These are phyloP conservation scores for Falco novaeseelandiae DNA, from an alignment of 2,797 vertebrate genomes.

Conservation along the genomic window DNA sequence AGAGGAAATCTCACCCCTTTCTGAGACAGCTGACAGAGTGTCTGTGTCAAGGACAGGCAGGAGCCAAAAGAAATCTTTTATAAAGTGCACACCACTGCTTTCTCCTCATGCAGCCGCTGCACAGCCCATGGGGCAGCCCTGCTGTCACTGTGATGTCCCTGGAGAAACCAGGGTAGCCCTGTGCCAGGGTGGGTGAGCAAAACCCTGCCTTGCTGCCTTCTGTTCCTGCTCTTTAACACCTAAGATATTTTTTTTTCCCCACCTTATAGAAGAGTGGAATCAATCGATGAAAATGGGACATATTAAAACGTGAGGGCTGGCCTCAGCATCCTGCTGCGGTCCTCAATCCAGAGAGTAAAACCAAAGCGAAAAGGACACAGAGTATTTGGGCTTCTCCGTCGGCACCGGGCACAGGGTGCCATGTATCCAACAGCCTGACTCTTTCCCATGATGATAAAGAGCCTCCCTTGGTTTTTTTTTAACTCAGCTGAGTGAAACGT, in stretches of 20 bases:
- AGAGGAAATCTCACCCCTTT: neutral
- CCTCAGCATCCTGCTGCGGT: neutral
- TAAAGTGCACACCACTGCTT: neutral
- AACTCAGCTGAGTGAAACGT: neutral
- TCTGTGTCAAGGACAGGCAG: neutral
- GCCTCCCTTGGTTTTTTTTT: neutral
- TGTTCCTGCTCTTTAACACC: neutral
- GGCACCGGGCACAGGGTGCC: fast-evolving
- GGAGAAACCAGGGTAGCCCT: neutral
- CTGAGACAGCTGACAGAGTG: neutral
- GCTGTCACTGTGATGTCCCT: neutral
- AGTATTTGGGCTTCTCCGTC: neutral
- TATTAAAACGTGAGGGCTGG: neutral
- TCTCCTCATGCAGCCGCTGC: neutral
- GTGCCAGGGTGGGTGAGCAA: neutral
- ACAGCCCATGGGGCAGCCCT: neutral
- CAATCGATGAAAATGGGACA: neutral
- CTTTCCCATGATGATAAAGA: neutral
- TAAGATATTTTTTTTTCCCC: neutral
- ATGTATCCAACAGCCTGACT: neutral
- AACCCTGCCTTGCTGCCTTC: neutral
- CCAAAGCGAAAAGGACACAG: neutral
- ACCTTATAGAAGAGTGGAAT: neutral
- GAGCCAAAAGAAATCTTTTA: neutral
- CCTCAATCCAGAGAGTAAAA: neutral